phyloP scores from a whole-genome alignment of 1,140 invertebrate genomes.

The Drosophila varians region DNA sequence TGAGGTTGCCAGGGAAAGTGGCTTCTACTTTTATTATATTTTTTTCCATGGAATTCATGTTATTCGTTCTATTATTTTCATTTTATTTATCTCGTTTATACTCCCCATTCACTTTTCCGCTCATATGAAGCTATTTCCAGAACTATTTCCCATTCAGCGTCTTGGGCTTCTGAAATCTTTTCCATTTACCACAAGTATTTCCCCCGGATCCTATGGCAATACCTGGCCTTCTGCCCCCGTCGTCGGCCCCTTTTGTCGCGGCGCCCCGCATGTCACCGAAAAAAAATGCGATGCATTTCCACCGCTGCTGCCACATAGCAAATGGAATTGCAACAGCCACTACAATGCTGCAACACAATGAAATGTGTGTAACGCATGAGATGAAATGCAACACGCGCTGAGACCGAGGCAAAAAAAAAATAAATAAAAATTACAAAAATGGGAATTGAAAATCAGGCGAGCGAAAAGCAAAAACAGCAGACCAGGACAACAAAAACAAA shows the following conservation, averaged over 20 bases:
- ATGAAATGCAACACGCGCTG: slow-evolving; percentile 66
- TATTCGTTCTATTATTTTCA: background rate
- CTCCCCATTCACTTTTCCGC: slow-evolving; percentile 22
- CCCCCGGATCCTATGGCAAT: slow-evolving; percentile 16
- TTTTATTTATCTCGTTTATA: background rate
- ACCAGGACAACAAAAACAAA: slow-evolving; percentile 46
- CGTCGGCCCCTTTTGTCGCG: slow-evolving; percentile 10
- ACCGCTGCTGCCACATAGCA: slow-evolving; percentile 42
- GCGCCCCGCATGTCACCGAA: slow-evolving; percentile 68
- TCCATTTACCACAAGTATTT: slow-evolving; percentile 49
- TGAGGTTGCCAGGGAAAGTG: slow-evolving; percentile 11
- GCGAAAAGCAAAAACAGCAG: slow-evolving; percentile 35
- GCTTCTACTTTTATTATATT: background rate
- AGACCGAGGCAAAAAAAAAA: slow-evolving; percentile 37
- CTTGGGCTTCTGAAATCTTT: slow-evolving; percentile 63
- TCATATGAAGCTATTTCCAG: slow-evolving; percentile 25
- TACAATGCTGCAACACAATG: slow-evolving; percentile 30
- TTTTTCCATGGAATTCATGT: background rate
- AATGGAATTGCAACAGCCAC: slow-evolving; percentile 48
- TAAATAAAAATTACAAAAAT: slow-evolving; percentile 47
- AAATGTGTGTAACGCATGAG: slow-evolving; percentile 77
- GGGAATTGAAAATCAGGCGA: slow-evolving; percentile 55
- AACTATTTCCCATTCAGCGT: slow-evolving; percentile 40
- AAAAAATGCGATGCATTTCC: slow-evolving; percentile 71
- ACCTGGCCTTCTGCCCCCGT: slow-evolving; percentile 23